Conservation (phyloP, 2,797 vertebrate species). For the Poecile montanus region DNA sequence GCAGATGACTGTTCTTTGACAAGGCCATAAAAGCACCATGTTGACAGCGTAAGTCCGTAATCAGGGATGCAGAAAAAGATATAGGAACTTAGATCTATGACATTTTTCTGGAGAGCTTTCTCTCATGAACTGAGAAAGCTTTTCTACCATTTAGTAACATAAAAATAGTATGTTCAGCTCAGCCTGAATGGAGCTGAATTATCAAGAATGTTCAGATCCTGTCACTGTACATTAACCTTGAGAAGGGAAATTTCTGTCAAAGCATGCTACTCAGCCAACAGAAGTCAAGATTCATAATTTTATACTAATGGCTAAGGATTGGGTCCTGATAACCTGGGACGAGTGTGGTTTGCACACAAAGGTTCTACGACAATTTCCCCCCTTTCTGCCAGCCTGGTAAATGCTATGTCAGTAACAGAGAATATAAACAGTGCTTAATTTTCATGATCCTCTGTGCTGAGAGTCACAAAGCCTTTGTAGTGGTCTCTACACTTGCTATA, state of each 20-base stretch:
- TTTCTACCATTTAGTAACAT: not conserved
- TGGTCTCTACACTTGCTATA: not conserved
- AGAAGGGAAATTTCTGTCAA: not conserved
- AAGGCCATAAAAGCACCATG: not conserved
- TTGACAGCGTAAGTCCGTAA: not conserved
- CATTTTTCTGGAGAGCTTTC: not conserved
- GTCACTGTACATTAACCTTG: not conserved
- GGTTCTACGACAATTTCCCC: not conserved
- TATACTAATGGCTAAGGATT: not conserved
- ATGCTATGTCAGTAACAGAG: not conserved
- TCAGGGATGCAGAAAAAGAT: not conserved
- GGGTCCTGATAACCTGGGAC: not conserved
- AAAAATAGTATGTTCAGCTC: not conserved
- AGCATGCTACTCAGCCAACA: not conserved
- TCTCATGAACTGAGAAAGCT: not conserved
- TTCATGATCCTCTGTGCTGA: not conserved
- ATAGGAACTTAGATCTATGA: not conserved
- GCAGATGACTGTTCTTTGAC: not conserved
- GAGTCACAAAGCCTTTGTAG: not conserved
- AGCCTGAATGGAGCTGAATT: not conserved
- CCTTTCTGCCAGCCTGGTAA: not conserved
- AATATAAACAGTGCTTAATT: not conserved
- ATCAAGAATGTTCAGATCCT: not conserved
- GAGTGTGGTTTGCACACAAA: not conserved
- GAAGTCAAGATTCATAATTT: not conserved